phyloP scores from a whole-genome alignment of 2,888 invertebrate species.

The Rhagophthalmus giganteus region DNA sequence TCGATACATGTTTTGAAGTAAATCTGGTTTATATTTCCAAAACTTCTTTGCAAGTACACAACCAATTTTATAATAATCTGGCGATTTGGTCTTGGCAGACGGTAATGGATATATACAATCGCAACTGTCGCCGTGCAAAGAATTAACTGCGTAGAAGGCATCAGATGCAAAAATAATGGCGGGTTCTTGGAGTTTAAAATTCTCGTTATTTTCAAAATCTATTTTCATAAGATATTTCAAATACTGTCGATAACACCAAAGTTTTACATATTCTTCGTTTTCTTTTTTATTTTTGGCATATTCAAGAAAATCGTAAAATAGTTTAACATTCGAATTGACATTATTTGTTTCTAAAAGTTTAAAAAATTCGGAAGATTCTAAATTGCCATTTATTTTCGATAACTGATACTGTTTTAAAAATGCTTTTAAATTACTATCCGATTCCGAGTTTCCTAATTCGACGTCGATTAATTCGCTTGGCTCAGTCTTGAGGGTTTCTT shows the following conservation, averaged over 20 bases:
- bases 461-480: neutral
- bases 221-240: conserved; percentile 41
- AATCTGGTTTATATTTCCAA: conserved; percentile 45
- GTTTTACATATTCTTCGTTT: conserved; percentile 36
- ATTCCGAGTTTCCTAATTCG: conserved; percentile 6
- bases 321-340: conserved; percentile 38
- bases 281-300: conserved; percentile 37
- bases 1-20: conserved; percentile 24
- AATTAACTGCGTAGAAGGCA: conserved; percentile 59
- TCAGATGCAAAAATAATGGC: conserved; percentile 60
- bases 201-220: conserved; percentile 27
- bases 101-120: conserved; percentile 65
- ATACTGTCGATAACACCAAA: conserved; percentile 51
- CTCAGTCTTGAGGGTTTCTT: neutral
- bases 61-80: conserved; percentile 61
- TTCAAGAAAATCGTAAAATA: conserved; percentile 42
- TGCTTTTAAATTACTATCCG: conserved; percentile 41
- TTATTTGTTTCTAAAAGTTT: conserved; percentile 38
- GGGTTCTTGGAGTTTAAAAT: conserved; percentile 46
- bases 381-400: conserved; percentile 48
- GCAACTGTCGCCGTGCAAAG: conserved; percentile 42
- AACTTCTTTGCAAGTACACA: conserved; percentile 60
- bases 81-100: conserved; percentile 53
- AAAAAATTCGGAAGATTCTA: conserved; percentile 45
- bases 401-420: conserved; percentile 50